These are phyloP conservation scores for Caenorhabditis virilis DNA, from an alignment of 2,888 invertebrate genomes.

Conservation along the genomic window DNA sequence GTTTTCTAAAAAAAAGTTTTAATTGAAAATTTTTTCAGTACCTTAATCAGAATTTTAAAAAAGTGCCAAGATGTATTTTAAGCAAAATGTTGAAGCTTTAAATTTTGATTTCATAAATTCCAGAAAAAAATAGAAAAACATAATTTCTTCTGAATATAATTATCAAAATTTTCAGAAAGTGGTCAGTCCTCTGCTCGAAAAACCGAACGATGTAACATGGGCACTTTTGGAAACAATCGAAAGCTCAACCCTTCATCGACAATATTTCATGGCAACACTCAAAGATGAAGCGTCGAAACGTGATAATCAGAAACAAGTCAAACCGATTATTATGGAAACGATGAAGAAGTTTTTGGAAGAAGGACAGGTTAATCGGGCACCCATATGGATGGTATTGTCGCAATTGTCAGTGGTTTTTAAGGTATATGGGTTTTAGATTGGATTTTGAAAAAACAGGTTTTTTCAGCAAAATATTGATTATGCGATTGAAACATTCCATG, in stretches of 20 bases:
- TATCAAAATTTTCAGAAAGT: constrained; percentile 9
- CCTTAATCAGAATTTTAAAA: no score
- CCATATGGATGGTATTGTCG: constrained; percentile 39
- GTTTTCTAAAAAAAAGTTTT: no score
- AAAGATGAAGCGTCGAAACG: constrained; percentile 26
- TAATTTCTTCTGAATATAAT: no score
- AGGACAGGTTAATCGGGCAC: not conserved
- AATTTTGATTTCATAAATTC: no score
- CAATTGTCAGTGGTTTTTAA: constrained; percentile 24
- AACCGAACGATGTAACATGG: constrained; percentile 27
- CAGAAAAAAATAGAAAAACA: no score
- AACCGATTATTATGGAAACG: constrained; percentile 17
- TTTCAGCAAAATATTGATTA: constrained; percentile 18
- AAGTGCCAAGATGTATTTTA: no score
- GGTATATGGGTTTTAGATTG: not conserved
- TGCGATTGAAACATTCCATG: constrained; percentile 13
- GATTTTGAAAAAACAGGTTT: not conserved
- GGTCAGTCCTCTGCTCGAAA: constrained; percentile 20
- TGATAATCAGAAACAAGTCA: constrained; percentile 15
- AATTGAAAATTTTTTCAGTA: no score
- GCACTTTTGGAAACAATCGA: constrained; percentile 28
- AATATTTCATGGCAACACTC: constrained; percentile 28
- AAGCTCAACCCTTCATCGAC: constrained; percentile 5
- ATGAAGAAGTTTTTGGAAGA: constrained; percentile 17
- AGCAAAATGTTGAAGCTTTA: no score